Evolutionary conservation across 2,888 invertebrate species (phyloP), one percentile per base, ranked within the genome.

Genomic region (Tachina grossa): DNA sequence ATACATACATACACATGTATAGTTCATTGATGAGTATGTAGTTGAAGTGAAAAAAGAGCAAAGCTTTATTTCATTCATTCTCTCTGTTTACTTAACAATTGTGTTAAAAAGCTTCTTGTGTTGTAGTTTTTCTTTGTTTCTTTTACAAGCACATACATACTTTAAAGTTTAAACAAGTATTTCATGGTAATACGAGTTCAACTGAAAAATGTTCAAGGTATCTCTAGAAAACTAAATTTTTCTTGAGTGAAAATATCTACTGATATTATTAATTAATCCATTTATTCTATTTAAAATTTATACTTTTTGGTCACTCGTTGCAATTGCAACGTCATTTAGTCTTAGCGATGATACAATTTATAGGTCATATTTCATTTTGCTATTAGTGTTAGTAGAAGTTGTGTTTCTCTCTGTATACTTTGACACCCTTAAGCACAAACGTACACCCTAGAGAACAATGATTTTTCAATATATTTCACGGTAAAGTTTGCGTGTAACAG

Each of bases 331-430:
- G 68, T 75, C 59, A 78, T 65, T 81, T 22, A 78, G 45, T 63
- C 22, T 61, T 51, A 78, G 51, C 43, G 31, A 66, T 74, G 63
- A 19, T 68, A 68, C 41, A 43, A 49, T 81, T 83, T 78, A 76
- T 86, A 75, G 83, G 83, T 83, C 87, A 80, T 65, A 75, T 75
- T 59, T 49, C 41, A 74, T 53, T n/a, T 68, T 47, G 51, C 11
- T 57, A 19, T 19, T 51, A 31, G 14, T 53, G 6, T 10, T 65
- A 43, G 13, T 49, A 10, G 9, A 14, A 11, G n/a, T n/a, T 55
- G 9, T 31, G 1, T 43, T 57, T 61, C 39, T 43, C 16, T 66
- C 31, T 49, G 16, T 39, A n/a, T 49, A 10, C 43, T 10, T 41
- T 47, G 0, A 39, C n/a, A 47, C 9, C 45, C 22, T 39, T 55